Conservation (phyloP, 2,113 vertebrate species). For the Cairina moschata region DNA sequence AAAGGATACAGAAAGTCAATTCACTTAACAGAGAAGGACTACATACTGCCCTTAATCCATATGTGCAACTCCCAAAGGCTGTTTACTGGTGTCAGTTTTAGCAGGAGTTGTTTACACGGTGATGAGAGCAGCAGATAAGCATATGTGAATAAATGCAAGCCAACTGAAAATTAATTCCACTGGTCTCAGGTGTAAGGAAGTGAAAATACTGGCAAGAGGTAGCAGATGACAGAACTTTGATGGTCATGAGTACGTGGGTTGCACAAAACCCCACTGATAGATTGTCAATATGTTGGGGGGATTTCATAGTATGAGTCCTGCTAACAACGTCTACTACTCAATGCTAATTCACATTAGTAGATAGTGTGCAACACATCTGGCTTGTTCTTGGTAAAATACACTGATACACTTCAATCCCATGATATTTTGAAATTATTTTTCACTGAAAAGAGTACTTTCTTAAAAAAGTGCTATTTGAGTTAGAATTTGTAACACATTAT, state of each 20-base stretch:
- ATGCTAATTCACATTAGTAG: constrained; percentile 59
- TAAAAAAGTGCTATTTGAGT: constrained; percentile 61
- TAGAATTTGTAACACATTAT: constrained; percentile 51
- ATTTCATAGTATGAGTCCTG: constrained; percentile 35
- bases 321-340: constrained; percentile 25
- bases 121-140: constrained; percentile 39
- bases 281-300: not conserved
- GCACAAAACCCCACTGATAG: not conserved
- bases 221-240: constrained; percentile 63
- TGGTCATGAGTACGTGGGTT: constrained; percentile 12
- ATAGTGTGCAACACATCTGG: constrained; percentile 42
- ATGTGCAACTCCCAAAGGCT: not conserved
- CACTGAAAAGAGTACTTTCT: constrained; percentile 27
- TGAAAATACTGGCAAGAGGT: constrained; percentile 71
- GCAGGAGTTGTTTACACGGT: not conserved
- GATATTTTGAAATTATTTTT: constrained; percentile 36
- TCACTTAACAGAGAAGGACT: constrained; percentile 31
- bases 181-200: constrained; percentile 38
- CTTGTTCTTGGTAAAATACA: constrained; percentile 58
- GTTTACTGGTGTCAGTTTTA: constrained; percentile 13
- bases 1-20: constrained; percentile 30
- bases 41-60: not conserved
- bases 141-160: constrained; percentile 11
- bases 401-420: constrained; percentile 17
- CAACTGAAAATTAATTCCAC: constrained; percentile 54